Evolutionary conservation across 2,888 invertebrate species (phyloP), one percentile per base, ranked within the genome.

Genomic region (Taphrorychus bicolor): DNA sequence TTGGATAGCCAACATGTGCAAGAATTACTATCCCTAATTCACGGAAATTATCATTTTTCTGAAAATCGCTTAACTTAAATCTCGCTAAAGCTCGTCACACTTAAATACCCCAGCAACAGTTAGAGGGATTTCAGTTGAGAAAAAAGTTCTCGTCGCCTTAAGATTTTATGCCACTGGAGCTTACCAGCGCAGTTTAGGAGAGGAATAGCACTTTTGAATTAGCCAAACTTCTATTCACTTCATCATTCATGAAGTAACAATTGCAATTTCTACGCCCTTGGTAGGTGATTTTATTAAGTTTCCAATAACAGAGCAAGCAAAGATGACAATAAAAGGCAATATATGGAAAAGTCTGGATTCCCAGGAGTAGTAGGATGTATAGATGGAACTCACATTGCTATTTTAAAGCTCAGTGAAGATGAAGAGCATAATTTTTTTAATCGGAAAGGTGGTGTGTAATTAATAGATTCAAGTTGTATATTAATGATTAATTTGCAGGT

Each of bases 1-100:
- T 42, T 71, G 21, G 48, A 49, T 3, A 40, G 41, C 19, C 21
- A 69, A 57, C 64, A 69, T 21, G 19, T 48, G 7, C 61, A 61
- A 16, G 16, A 58, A 41, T 14, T 59, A 14, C 14, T 71, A 21
- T 18, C 58, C 9, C 11, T 49, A 16, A 22, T 48, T n/a, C 11
- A 23, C 19, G 24, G 66, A 14, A 57, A 60, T 42, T 66, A 56
- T 45, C 56, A 64, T 24, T 61, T 62, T 48, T 41, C 24, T 41
- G 52, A 67, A 48, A 57, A 70, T n/a, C 7, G 14, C 18, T n/a
- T 45, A 45, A 45, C 14, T 45, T 45, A n/a, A n/a, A n/a, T n/a
- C n/a, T n/a, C n/a, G n/a, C n/a, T n/a, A n/a, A n/a, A n/a, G n/a
- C n/a, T n/a, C 16, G 5, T 5, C 16, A 14, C 45, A 32, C 9